Conservation (phyloP, 1,140 invertebrate species). For the Eciton burchellii region DNA sequence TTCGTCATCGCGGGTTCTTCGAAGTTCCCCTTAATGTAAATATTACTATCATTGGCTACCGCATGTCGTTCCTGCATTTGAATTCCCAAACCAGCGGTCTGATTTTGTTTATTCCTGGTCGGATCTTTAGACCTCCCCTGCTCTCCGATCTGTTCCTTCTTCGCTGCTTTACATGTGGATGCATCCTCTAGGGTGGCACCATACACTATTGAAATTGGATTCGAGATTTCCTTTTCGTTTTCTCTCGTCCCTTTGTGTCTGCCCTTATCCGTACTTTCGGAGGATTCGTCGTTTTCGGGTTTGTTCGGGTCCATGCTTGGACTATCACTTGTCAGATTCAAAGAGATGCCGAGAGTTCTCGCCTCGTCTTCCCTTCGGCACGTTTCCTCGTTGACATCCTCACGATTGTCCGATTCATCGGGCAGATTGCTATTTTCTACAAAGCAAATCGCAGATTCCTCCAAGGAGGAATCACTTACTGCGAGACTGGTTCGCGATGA, state of each 20-base stretch:
- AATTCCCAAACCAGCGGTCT: neutral
- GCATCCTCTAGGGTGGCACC: neutral
- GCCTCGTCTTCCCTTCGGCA: neutral
- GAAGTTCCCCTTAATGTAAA: neutral
- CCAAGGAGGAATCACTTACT: slow-evolving; percentile 23
- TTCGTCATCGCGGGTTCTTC: neutral
- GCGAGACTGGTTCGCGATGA: neutral
- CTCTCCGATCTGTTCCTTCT: neutral
- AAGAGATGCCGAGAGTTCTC: neutral
- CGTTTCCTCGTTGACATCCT: neutral
- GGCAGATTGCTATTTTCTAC: neutral
- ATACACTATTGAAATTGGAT: neutral
- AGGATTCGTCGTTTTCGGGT: neutral
- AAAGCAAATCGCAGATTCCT: slow-evolving; percentile 1
- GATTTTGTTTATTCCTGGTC: neutral
- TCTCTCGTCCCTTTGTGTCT: neutral
- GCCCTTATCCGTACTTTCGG: neutral
- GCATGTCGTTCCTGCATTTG: neutral
- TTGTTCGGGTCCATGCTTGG: neutral
- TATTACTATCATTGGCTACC: too few species aligned
- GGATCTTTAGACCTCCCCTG: neutral
- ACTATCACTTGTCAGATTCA: neutral
- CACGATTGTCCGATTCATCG: slow-evolving; percentile 10
- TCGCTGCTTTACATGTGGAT: neutral
- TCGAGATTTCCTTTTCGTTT: neutral